Percentiles rank a stretch among this genome's conserved stretches.
These are phyloP conservation scores for Bovichtus variegatus DNA, from an alignment of 2,797 vertebrate genomes.

Conservation along the genomic window DNA sequence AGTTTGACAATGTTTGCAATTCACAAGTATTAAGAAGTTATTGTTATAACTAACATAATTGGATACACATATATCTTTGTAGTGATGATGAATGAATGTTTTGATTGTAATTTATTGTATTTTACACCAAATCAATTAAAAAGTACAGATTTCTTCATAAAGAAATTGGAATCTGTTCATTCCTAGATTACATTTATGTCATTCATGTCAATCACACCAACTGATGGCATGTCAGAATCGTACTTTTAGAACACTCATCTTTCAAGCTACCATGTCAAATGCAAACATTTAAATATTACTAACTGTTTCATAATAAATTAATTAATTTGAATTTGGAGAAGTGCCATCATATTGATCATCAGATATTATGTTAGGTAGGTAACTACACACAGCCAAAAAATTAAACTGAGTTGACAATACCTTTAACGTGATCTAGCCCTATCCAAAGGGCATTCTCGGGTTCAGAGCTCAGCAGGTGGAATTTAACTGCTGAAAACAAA, in stretches of 20 bases:
- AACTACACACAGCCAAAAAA: neutral
- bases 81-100: neutral
- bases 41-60: neutral
- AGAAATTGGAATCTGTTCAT: neutral
- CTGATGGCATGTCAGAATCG: neutral
- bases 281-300: slow-evolving; percentile 1
- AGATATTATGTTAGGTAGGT: neutral
- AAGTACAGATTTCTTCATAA: neutral
- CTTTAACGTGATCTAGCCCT: slow-evolving; percentile 92
- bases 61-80: neutral
- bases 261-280: neutral
- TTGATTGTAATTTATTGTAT: neutral
- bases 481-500: slow-evolving; percentile 89
- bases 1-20: neutral
- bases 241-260: neutral
- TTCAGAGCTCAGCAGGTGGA: slow-evolving; percentile 90
- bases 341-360: neutral
- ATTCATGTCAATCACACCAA: neutral
- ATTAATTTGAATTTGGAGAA: neutral
- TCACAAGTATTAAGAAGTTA: neutral
- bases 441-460: slow-evolving; percentile 91
- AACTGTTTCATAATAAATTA: neutral
- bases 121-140: neutral
- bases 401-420: slow-evolving; percentile 72
- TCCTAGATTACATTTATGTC: neutral